Evolutionary conservation across 1,140 invertebrate genomes (phyloP).

Genomic region (Gryllus bimaculatus): DNA sequence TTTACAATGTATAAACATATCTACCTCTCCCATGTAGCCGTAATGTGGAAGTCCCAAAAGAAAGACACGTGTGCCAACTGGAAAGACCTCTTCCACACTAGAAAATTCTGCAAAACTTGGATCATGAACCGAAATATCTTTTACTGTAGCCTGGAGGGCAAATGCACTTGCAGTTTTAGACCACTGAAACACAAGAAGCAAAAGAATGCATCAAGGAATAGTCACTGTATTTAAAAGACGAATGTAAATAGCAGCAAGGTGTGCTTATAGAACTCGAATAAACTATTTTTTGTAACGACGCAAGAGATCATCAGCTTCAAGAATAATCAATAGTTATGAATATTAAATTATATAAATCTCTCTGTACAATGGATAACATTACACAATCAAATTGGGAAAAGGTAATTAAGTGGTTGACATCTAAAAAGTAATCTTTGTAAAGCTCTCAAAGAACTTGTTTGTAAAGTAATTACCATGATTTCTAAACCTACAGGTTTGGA

Average conservation of each 20-base stretch:
- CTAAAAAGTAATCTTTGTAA: too few relatives aligned
- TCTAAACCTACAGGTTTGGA: too few relatives aligned
- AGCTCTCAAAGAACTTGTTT: too few relatives aligned
- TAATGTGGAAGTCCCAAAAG: constrained; percentile 65
- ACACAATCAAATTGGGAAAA: too few relatives aligned
- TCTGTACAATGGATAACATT: too few relatives aligned
- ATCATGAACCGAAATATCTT: constrained; percentile 45
- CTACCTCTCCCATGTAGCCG: constrained; percentile 63
- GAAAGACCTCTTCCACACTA: constrained; percentile 62
- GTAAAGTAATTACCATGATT: too few relatives aligned
- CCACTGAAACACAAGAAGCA: constrained; percentile 41
- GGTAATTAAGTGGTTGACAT: too few relatives aligned
- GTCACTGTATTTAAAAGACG: background rate
- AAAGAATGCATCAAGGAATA: background rate
- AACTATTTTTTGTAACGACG: background rate
- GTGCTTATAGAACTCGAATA: background rate
- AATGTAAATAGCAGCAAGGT: background rate
- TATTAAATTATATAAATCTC: too few relatives aligned
- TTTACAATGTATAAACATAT: too few relatives aligned
- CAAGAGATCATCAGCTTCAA: too few relatives aligned
- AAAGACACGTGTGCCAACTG: constrained; percentile 55
- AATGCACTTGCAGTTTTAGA: constrained; percentile 42
- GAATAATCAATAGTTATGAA: too few relatives aligned
- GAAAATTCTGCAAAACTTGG: constrained; percentile 33
- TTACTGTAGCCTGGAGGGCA: constrained; percentile 58